These are phyloP conservation scores for Clarias laeviceps DNA, from an alignment of 2,797 vertebrate genomes.

Conservation along the genomic window DNA sequence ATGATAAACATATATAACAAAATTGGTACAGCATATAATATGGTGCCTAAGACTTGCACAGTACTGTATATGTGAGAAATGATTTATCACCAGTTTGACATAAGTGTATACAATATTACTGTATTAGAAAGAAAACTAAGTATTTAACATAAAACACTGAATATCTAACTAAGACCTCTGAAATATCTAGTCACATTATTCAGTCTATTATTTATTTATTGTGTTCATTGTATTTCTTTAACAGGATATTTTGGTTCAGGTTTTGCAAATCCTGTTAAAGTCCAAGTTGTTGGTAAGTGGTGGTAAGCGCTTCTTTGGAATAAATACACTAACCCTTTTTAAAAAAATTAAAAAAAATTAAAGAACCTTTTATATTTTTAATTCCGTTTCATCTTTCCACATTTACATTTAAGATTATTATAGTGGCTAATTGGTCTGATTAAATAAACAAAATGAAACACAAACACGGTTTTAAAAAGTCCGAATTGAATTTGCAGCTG, in stretches of 20 bases:
- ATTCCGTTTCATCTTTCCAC: too few relatives aligned
- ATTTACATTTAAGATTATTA: not conserved
- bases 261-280: conserved; percentile 95
- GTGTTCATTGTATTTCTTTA: not conserved
- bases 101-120: not conserved
- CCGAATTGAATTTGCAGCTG: not conserved
- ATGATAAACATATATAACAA: too few relatives aligned
- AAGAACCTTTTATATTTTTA: not conserved
- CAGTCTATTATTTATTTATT: not conserved
- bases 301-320: conserved; percentile 34
- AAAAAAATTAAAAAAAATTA: not conserved
- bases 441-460: not conserved
- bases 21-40: too few relatives aligned
- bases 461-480: not conserved
- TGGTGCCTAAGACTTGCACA: too few relatives aligned
- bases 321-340: not conserved
- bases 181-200: not conserved
- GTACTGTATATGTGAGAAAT: not conserved
- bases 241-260: conserved; percentile 97
- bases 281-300: conserved; percentile 95
- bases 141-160: too few relatives aligned
- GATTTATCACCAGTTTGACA: not conserved
- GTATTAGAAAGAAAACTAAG: not conserved
- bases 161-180: not conserved
- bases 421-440: not conserved